phyloP scores from a whole-genome alignment of 2,797 vertebrate genomes.

The Cirrhinus mrigala region DNA sequence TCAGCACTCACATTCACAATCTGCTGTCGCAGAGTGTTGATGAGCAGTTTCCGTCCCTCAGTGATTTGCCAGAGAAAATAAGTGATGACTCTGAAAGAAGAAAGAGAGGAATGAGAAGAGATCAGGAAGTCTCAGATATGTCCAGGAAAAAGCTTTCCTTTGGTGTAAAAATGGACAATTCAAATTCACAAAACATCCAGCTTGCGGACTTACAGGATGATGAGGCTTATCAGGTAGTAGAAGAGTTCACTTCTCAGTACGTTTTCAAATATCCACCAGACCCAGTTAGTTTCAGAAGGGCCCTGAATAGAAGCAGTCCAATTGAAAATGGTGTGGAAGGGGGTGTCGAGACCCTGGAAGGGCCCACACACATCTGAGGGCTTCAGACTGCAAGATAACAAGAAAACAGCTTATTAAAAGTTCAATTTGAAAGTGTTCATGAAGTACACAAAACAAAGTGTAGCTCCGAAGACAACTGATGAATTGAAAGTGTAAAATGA shows the following conservation, averaged over 20 bases:
- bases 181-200: background rate
- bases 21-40: slow-evolving; percentile 79
- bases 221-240: slow-evolving; percentile 85
- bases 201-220: slow-evolving; percentile 84
- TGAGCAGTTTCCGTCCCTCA: slow-evolving; percentile 84
- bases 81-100: slow-evolving; percentile 80
- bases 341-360: slow-evolving; percentile 82
- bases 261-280: slow-evolving; percentile 88
- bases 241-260: slow-evolving; percentile 88
- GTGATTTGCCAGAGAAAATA: slow-evolving; percentile 91
- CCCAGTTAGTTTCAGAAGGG: slow-evolving; percentile 75
- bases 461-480: background rate
- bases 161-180: background rate
- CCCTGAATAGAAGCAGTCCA: slow-evolving; percentile 80
- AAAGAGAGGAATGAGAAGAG: slow-evolving; percentile 10
- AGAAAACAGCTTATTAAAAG: background rate
- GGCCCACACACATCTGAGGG: slow-evolving; percentile 90
- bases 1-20: slow-evolving; percentile 85
- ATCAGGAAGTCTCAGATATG: background rate
- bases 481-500: background rate
- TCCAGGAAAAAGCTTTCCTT: background rate
- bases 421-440: background rate
- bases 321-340: slow-evolving; percentile 79
- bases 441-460: background rate
- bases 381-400: slow-evolving; percentile 74